Evolutionary conservation across 1,140 invertebrate genomes (phyloP), one percentile per base, ranked within the genome.

Genomic region (Monomorium pharaonis): DNA sequence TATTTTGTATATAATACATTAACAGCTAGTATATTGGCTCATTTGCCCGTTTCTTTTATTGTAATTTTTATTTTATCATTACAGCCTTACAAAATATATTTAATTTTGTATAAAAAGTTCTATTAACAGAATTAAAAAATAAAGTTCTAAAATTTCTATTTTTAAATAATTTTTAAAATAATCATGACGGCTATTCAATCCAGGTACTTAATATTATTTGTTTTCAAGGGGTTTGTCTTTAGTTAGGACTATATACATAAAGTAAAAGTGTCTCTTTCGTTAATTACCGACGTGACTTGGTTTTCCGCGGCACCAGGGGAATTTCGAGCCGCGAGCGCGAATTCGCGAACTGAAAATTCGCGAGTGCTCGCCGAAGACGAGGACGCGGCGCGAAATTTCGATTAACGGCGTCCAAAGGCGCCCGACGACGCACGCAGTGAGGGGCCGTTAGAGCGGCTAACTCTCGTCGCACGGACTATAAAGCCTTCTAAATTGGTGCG

Each of bases 401-500:
- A 80, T 88, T 80, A 80, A 70, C 56, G 80, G 51, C 86, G 54
- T 44, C 62, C 58, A 91, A 75, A 63, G 70, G 77, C 75, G 60
- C 77, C n/a, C 88, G 84, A 86, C 76, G 88, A 83, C 65, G 86
- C 58, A 24, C 74, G 49, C 72, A 44, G 84, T 81, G 86, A 63
- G 58, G n/a, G n/a, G 65, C 85, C 74, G 85, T 83, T 90, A 78
- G 78, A 72, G 88, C 75, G 69, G 60, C 76, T 80, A 49, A 81
- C 85, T 78, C 85, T 88, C 87, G 90, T 93, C 88, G 90, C 92
- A 90, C 94, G 90, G 93, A 94, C 94, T 94, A 94, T 94, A 94
- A 94, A 94, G 94, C 92, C 92, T 94, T 95, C 94, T 95, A 95
- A 95, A 93, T 95, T 91, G 87, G 94, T 95, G 87, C 91, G 86